A percentile compares a stretch with the other conserved stretches of the same genome.
These are phyloP conservation scores for Masticophis lateralis DNA, from an alignment of 2,797 vertebrate species.

Conservation along the genomic window DNA sequence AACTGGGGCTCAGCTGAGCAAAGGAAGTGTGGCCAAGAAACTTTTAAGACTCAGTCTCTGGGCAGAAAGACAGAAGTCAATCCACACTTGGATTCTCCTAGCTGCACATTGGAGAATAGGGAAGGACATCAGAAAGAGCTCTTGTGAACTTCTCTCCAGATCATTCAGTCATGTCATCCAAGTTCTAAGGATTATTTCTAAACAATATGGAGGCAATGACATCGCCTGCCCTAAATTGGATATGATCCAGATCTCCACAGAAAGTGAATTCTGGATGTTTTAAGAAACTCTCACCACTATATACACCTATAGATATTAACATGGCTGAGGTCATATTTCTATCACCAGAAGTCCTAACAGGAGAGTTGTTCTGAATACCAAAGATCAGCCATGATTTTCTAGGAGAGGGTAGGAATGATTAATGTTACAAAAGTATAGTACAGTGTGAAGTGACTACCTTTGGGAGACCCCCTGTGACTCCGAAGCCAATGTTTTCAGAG, in stretches of 20 bases:
- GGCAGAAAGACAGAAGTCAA: no score
- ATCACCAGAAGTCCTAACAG: background rate
- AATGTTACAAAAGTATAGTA: background rate
- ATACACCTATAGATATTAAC: background rate
- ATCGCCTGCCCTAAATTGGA: background rate
- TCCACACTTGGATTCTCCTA: no score
- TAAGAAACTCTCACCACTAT: background rate
- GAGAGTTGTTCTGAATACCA: background rate
- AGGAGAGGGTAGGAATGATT: background rate
- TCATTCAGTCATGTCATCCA: background rate
- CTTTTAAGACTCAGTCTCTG: no score
- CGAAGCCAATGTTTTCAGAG: background rate
- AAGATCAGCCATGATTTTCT: background rate
- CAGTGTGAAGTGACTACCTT: background rate
- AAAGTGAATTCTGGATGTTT: background rate
- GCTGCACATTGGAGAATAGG: background rate
- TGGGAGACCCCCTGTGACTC: background rate
- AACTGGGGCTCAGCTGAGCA: no score
- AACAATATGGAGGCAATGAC: background rate
- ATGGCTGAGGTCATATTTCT: background rate
- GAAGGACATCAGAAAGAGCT: background rate
- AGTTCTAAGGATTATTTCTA: background rate
- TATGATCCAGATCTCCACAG: background rate
- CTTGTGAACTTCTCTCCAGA: background rate
- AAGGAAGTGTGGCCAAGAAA: no score